These are phyloP conservation scores for Emydoidea blandingii DNA, from an alignment of 2,797 vertebrate species.

Conservation along the genomic window DNA sequence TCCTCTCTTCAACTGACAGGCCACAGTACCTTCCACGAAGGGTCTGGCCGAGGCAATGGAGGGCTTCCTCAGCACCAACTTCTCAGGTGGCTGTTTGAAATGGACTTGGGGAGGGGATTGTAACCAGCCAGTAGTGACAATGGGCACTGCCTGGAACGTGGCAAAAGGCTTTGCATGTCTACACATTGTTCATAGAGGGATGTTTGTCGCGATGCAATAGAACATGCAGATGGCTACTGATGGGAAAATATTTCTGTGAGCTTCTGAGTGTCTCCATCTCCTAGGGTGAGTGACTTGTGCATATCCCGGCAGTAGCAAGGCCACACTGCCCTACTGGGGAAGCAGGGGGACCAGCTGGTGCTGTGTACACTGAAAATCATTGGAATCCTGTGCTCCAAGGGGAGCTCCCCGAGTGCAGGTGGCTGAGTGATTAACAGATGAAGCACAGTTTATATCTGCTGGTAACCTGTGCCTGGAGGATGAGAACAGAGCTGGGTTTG, in stretches of 20 bases:
- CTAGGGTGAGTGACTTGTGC: constrained; percentile 57
- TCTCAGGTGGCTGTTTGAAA: not conserved
- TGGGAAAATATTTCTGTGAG: constrained; percentile 57
- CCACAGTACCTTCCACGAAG: not conserved
- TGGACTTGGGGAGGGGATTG: not conserved
- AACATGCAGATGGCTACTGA: constrained; percentile 56
- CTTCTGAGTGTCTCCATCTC: constrained; percentile 57
- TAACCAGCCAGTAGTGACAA: not conserved
- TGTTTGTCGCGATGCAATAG: constrained; percentile 63
- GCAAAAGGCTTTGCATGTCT: constrained; percentile 63
- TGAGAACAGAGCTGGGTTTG: constrained; percentile 4
- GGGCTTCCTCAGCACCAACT: not conserved
- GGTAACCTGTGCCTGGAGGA: not conserved
- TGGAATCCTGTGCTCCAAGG: not conserved
- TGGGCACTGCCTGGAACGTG: not conserved
- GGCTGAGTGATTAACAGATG: constrained; percentile 2
- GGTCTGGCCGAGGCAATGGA: rapidly evolving
- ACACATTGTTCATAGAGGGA: constrained; percentile 22
- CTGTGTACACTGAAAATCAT: rapidly evolving
- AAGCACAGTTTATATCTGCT: constrained; percentile 35
- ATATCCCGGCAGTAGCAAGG: not conserved
- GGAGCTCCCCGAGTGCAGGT: not conserved
- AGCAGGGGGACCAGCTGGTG: constrained; percentile 30
- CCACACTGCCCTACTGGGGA: not conserved
- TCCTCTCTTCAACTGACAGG: not conserved